Conservation (phyloP, 2,888 invertebrate genomes). For the Yponomeuta cagnagella region DNA sequence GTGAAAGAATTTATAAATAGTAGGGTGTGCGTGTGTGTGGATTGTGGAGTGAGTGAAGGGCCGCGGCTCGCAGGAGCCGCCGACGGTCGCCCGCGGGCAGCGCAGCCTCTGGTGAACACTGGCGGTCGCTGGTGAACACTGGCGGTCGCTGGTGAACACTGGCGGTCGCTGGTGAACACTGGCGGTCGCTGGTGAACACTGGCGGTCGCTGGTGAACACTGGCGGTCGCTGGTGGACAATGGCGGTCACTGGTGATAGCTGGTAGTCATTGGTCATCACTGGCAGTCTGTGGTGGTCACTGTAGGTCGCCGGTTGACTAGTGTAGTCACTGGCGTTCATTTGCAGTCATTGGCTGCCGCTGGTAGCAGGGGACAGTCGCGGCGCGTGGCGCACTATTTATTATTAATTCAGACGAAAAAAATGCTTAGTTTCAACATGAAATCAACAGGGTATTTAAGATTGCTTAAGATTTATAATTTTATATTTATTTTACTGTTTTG, state of each 20-base stretch:
- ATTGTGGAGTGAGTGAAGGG: constrained; percentile 25
- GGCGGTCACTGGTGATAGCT: not conserved
- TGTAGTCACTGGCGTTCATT: not conserved
- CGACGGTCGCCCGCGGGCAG: not conserved
- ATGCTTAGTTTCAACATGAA: constrained; percentile 47
- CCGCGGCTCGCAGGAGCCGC: constrained; percentile 8
- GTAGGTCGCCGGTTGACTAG: not conserved
- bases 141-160: not conserved
- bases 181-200: too few species aligned
- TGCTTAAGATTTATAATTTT: constrained; percentile 71
- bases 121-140: not conserved
- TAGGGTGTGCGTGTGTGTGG: constrained; percentile 23
- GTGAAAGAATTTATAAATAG: constrained; percentile 66
- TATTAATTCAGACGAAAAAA: constrained; percentile 14
- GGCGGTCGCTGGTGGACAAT: not conserved
- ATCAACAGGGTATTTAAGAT: constrained; percentile 76
- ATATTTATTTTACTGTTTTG: constrained; percentile 70
- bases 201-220: too few species aligned
- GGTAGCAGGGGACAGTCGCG: not conserved
- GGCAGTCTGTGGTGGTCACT: too few species aligned
- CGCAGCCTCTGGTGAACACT: too few species aligned
- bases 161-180: not conserved
- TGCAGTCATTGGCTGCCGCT: not conserved
- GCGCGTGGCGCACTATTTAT: constrained; percentile 13
- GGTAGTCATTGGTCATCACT: not conserved